Evolutionary conservation across 2,888 invertebrate species (phyloP).

Genomic region (Eurois occulta): DNA sequence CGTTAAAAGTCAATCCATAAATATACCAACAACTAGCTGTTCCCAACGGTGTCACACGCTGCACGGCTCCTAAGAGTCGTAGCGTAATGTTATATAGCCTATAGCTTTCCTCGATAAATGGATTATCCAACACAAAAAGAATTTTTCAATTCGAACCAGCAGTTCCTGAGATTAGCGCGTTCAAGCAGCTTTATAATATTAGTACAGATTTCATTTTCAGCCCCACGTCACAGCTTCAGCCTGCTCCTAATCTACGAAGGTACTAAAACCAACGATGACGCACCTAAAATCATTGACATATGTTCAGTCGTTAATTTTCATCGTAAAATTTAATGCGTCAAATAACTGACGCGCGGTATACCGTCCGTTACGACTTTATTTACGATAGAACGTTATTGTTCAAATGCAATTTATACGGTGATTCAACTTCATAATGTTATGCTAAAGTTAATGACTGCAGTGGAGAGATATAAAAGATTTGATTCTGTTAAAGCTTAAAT

Average conservation of each 20-base stretch:
- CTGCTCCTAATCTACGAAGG: constrained; percentile 24
- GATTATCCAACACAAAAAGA: too few species aligned
- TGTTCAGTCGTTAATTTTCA: constrained; percentile 65
- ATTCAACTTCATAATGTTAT: constrained; percentile 55
- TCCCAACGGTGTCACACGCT: too few species aligned
- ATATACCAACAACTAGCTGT: too few species aligned
- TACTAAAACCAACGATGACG: constrained; percentile 58
- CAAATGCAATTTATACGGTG: constrained; percentile 55
- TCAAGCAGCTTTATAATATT: too few species aligned
- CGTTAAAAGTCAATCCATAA: not conserved
- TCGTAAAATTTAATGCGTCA: constrained; percentile 64
- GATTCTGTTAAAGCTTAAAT: constrained; percentile 23
- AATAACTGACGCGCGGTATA: constrained; percentile 40
- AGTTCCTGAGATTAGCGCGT: too few species aligned
- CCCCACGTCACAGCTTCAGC: not conserved
- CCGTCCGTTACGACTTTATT: constrained; percentile 55
- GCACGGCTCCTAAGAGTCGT: too few species aligned
- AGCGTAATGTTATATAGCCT: too few species aligned
- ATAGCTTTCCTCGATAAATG: too few species aligned
- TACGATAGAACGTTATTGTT: constrained; percentile 54
- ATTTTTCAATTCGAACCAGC: too few species aligned
- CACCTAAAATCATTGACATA: constrained; percentile 65
- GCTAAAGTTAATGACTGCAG: constrained; percentile 54
- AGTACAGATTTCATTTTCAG: not conserved
- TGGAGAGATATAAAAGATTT: constrained; percentile 20